Evolutionary conservation across 2,888 invertebrate species (phyloP).

Genomic region (Netelia virgata): DNA sequence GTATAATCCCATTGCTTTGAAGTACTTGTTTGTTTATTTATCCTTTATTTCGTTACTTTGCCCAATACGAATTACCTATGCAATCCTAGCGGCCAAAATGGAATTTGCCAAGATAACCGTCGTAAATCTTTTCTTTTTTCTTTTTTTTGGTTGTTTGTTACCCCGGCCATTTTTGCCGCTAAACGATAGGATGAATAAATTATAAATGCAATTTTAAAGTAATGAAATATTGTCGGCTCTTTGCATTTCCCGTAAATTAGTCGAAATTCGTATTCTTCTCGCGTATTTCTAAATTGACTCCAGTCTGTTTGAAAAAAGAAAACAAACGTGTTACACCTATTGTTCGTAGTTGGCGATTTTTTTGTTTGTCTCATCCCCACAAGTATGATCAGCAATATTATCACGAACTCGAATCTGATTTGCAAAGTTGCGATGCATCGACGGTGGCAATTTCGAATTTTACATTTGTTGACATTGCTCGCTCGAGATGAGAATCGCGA

Average conservation of each 20-base stretch:
- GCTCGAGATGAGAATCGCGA: not conserved
- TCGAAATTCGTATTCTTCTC: conserved; percentile 58
- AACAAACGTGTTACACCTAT: not conserved
- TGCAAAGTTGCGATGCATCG: conserved; percentile 20
- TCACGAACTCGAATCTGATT: conserved; percentile 14
- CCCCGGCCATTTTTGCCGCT: not conserved
- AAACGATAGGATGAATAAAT: not conserved
- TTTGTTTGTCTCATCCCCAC: not conserved
- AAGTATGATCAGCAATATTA: conserved; percentile 33
- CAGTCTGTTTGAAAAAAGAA: not conserved
- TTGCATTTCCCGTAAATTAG: conserved; percentile 50
- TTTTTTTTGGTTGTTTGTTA: not conserved
- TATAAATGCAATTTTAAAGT: not conserved
- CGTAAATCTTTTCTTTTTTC: too few relatives aligned
- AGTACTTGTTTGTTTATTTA: too few relatives aligned
- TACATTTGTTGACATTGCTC: not conserved
- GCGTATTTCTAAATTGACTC: conserved; percentile 46
- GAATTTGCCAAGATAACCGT: too few relatives aligned
- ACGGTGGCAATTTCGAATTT: not conserved
- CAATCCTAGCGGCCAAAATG: too few relatives aligned
- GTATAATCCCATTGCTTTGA: too few relatives aligned
- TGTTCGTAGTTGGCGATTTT: not conserved
- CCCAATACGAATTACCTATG: too few relatives aligned
- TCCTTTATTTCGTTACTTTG: too few relatives aligned
- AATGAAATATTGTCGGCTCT: not conserved